Conservation (phyloP, 2,113 vertebrate genomes). For the Misgurnus anguillicaudatus region DNA sequence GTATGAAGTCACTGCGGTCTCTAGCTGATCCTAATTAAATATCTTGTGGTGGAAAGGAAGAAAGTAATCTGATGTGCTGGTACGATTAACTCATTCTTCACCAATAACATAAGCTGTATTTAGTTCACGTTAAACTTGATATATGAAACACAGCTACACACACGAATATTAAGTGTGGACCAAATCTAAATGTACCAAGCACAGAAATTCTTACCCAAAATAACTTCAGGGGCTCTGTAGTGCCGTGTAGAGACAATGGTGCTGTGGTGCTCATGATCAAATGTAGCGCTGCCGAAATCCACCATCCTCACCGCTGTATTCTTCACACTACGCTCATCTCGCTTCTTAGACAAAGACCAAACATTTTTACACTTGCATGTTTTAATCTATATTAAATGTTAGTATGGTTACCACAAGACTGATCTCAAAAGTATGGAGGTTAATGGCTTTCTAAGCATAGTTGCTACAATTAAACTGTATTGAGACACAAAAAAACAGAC, state of each 20-base stretch:
- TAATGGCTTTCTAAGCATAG: no score
- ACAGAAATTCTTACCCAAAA: constrained; percentile 81
- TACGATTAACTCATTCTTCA: not conserved
- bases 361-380: no score
- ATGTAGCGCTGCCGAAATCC: constrained; percentile 96
- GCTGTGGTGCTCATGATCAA: constrained; percentile 95
- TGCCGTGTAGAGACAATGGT: constrained; percentile 92
- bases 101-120: not conserved
- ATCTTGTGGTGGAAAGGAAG: constrained; percentile 14
- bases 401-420: no score
- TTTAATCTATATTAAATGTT: not conserved
- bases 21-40: constrained; percentile 31
- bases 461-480: no score
- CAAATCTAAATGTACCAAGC: not conserved
- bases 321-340: constrained; percentile 87
- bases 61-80: not conserved
- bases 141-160: no score
- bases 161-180: no score
- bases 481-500: no score
- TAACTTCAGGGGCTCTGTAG: constrained; percentile 94
- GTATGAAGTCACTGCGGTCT: constrained; percentile 18
- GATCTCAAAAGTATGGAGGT: no score
- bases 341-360: constrained; percentile 74
- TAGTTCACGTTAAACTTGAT: not conserved
- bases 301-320: constrained; percentile 88